Conservation (phyloP, 2,797 vertebrate species). For the Dendrocincla fuliginosa region DNA sequence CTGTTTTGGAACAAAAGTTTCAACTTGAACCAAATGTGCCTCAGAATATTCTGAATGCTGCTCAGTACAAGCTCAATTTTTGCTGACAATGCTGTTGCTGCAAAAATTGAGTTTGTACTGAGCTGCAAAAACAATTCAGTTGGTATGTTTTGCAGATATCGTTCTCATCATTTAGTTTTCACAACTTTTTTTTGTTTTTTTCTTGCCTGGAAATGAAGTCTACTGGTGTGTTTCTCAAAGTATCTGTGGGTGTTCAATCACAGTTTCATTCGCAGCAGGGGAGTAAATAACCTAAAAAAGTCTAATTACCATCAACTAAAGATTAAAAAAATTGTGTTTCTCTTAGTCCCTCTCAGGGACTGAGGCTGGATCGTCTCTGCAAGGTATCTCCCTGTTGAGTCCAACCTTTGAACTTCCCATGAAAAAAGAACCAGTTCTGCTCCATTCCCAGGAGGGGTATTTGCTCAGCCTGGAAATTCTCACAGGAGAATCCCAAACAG, state of each 20-base stretch:
- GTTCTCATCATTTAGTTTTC: not conserved
- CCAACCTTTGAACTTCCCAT: not conserved
- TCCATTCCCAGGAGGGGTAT: not conserved
- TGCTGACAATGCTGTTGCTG: not conserved
- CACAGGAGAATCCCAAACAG: not conserved
- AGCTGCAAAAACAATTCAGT: not conserved
- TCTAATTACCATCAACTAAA: not conserved
- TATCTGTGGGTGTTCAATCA: not conserved
- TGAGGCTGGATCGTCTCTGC: not conserved
- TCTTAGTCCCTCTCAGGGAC: not conserved
- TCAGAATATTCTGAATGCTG: not conserved
- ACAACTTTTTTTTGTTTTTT: not conserved
- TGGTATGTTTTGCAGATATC: fast-evolving
- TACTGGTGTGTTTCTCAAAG: not conserved
- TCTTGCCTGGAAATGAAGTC: not conserved
- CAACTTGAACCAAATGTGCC: not conserved
- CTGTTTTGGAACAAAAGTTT: not conserved
- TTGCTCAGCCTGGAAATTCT: not conserved
- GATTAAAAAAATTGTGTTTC: not conserved
- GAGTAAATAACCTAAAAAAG: not conserved
- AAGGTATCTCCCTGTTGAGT: not conserved
- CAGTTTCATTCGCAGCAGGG: fast-evolving
- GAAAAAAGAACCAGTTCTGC: not conserved
- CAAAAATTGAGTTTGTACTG: not conserved
- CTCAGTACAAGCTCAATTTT: not conserved